Evolutionary conservation across 2,797 vertebrate species (phyloP).

Genomic region (Coilia nasus): DNA sequence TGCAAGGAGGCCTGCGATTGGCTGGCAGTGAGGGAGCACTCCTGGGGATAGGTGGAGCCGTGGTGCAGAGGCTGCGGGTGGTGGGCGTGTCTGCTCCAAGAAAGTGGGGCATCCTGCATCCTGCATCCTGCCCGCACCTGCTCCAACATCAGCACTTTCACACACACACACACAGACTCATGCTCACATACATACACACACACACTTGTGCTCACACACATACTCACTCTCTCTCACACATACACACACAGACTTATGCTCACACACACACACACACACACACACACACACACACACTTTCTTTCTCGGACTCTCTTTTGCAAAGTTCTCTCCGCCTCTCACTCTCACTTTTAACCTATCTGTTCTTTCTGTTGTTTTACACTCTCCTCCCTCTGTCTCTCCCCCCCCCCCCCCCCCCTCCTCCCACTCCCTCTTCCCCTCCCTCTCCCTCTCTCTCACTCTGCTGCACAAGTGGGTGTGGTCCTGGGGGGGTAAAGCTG

Average conservation of each 20-base stretch:
- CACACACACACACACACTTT: no score
- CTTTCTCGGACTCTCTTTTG: not conserved
- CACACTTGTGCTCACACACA: not conserved
- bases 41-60: not conserved
- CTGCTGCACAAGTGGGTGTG: not conserved
- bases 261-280: no score
- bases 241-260: no score
- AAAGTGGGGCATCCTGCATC: conserved; percentile 14
- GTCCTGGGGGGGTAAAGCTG: conserved; percentile 6
- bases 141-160: not conserved
- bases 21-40: not conserved
- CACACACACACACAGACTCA: not conserved
- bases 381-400: not conserved
- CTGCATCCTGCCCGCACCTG: not conserved
- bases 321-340: no score
- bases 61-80: conserved; percentile 17
- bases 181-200: not conserved
- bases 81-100: not conserved
- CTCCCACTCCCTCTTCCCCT: not conserved
- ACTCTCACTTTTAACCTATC: not conserved
- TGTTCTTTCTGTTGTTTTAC: not conserved
- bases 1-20: not conserved
- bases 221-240: not conserved
- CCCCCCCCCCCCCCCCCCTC: not conserved
- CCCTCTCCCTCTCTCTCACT: not conserved